phyloP scores from a whole-genome alignment of 2,113 vertebrate species.

The Pyxicephalus adspersus region DNA sequence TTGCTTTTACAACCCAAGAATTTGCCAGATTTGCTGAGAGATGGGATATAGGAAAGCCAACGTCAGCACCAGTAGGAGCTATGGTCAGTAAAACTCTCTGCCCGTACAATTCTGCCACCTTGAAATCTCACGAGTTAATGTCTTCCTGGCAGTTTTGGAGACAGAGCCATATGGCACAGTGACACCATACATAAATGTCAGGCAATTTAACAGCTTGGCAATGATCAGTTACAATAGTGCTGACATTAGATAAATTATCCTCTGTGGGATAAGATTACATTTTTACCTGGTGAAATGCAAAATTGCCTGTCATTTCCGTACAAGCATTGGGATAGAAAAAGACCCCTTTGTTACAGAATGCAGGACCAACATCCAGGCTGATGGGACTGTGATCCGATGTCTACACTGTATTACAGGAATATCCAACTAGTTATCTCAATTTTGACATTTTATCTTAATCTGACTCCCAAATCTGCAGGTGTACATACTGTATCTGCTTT shows the following conservation, averaged over 20 bases:
- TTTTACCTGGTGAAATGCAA: conserved; percentile 15
- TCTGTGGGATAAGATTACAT: not conserved
- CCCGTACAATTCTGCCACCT: no score
- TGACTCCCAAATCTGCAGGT: conserved; percentile 12
- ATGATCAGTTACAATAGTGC: not conserved
- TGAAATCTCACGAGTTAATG: no score
- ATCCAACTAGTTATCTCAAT: conserved; percentile 24
- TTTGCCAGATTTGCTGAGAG: no score
- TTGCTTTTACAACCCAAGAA: no score
- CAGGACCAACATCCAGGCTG: conserved; percentile 13
- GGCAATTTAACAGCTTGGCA: no score
- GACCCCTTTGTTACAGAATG: conserved; percentile 25
- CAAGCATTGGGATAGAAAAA: conserved; percentile 13
- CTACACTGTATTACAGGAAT: not conserved
- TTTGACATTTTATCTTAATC: conserved; percentile 11
- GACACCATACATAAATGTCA: no score
- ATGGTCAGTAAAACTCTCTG: no score
- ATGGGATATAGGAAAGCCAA: no score
- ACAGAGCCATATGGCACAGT: not conserved
- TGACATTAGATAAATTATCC: conserved; percentile 31
- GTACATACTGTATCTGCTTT: conserved; percentile 19
- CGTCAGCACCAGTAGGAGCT: no score
- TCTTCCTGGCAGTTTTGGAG: no score
- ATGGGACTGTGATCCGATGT: conserved; percentile 38
- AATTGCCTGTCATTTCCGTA: conserved; percentile 3